Evolutionary conservation across 2,113 vertebrate genomes (phyloP).

Genomic region (Oxyura jamaicensis): DNA sequence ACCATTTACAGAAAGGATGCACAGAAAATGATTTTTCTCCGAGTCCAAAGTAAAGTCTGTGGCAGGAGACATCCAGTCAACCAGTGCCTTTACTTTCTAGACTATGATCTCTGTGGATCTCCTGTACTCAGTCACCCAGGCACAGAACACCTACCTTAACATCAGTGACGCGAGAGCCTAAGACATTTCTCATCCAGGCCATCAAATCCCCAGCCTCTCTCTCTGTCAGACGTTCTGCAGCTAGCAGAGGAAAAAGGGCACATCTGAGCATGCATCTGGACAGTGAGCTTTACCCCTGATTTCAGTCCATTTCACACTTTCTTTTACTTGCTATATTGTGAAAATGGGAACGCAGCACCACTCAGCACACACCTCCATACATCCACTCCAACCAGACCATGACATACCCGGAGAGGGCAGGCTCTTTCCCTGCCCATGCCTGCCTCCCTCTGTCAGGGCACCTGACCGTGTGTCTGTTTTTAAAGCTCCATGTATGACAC

Average conservation of each 20-base stretch:
- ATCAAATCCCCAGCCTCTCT: slow-evolving; percentile 88
- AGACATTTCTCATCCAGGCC: slow-evolving; percentile 93
- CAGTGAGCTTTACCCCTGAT: not conserved
- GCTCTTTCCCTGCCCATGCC: not conserved
- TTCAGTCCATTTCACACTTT: not conserved
- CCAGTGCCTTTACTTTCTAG: not conserved
- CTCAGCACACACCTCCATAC: not conserved
- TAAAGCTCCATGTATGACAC: not conserved
- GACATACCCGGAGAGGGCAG: not conserved
- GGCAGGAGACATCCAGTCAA: not conserved
- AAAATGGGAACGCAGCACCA: not conserved
- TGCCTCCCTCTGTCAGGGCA: not conserved
- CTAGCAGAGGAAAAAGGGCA: slow-evolving; percentile 61
- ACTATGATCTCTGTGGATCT: not conserved
- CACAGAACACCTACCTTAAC: slow-evolving; percentile 84
- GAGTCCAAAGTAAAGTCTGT: not conserved
- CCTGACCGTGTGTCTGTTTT: not conserved
- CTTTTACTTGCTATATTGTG: not conserved
- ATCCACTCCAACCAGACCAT: rapidly evolving
- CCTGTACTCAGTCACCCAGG: not conserved
- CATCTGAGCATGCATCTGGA: not conserved
- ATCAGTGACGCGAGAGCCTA: slow-evolving; percentile 85
- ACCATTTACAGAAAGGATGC: not conserved
- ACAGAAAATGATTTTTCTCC: not conserved
- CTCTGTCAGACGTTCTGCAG: slow-evolving; percentile 83